Percentiles rank a stretch among this genome's conserved stretches.
Evolutionary conservation across 2,888 invertebrate genomes (phyloP).

Genomic region (Epicampocera succincta): DNA sequence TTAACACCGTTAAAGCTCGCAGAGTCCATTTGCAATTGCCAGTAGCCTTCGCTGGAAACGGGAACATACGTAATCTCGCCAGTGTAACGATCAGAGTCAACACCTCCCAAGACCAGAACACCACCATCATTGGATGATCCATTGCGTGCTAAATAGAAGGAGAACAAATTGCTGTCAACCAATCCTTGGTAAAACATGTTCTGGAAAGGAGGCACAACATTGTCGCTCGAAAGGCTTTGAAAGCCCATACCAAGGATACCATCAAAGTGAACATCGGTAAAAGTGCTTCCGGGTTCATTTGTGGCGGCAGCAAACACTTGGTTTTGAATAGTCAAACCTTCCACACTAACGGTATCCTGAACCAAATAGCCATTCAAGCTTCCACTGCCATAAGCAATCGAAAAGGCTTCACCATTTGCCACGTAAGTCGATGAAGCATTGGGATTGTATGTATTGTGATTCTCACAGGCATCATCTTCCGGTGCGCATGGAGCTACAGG

Average conservation of each 20-base stretch:
- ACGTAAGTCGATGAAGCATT: conserved; percentile 90
- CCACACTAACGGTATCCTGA: conserved; percentile 89
- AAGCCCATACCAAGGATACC: conserved; percentile 98
- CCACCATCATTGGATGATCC: conserved; percentile 88
- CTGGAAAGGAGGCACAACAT: conserved; percentile 94
- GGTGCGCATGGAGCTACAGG: conserved; percentile 96
- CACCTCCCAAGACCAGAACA: conserved; percentile 94
- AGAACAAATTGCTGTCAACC: conserved; percentile 89
- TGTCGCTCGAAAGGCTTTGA: conserved; percentile 91
- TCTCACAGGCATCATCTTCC: conserved; percentile 95
- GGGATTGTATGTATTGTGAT: conserved; percentile 97
- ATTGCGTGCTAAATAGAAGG: conserved; percentile 93
- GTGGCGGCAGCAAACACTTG: conserved; percentile 98
- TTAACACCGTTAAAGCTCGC: conserved; percentile 83
- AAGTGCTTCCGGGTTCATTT: conserved; percentile 94
- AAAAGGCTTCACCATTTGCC: conserved; percentile 93
- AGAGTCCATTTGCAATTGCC: conserved; percentile 95
- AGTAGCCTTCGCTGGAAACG: conserved; percentile 92
- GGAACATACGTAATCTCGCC: conserved; percentile 86
- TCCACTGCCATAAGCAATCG: conserved; percentile 97
- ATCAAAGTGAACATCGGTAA: conserved; percentile 98
- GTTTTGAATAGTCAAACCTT: conserved; percentile 85
- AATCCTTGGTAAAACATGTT: conserved; percentile 92
- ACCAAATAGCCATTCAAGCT: conserved; percentile 97
- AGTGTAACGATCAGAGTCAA: conserved; percentile 92